phyloP scores from a whole-genome alignment of 1,140 invertebrate species.

The Tetraneura akinire region DNA sequence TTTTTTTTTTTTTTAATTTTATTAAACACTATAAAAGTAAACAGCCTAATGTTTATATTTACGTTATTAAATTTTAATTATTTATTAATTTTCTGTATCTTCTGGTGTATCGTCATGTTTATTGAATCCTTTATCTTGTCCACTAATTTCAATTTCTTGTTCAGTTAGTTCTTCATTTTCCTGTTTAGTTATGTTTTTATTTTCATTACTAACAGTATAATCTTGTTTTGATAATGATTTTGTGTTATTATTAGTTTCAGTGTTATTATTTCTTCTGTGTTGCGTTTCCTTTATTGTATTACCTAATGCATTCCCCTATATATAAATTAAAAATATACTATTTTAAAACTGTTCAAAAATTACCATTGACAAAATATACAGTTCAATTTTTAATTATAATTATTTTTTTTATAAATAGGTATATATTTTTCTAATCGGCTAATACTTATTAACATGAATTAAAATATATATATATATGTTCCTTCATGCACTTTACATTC shows the following conservation, averaged over 20 bases:
- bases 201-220: background rate
- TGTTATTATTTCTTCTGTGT: background rate
- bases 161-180: background rate
- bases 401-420: too few relatives aligned
- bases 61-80: background rate
- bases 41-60: background rate
- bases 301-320: background rate
- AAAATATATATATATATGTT: too few relatives aligned
- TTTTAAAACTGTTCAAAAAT: too few relatives aligned
- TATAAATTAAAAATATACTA: too few relatives aligned
- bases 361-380: too few relatives aligned
- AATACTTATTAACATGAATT: too few relatives aligned
- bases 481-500: too few relatives aligned
- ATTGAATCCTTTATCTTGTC: background rate
- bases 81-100: background rate
- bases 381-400: too few relatives aligned
- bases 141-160: background rate
- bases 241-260: background rate
- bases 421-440: too few relatives aligned
- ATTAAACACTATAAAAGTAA: slow-evolving; percentile 1
- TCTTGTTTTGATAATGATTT: background rate
- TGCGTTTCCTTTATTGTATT: background rate
- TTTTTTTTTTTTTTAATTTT: slow-evolving; percentile 18
- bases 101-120: background rate
- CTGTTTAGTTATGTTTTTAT: too few relatives aligned